Evolutionary conservation across 2,888 invertebrate species (phyloP).

Genomic region (Acleris cristana): DNA sequence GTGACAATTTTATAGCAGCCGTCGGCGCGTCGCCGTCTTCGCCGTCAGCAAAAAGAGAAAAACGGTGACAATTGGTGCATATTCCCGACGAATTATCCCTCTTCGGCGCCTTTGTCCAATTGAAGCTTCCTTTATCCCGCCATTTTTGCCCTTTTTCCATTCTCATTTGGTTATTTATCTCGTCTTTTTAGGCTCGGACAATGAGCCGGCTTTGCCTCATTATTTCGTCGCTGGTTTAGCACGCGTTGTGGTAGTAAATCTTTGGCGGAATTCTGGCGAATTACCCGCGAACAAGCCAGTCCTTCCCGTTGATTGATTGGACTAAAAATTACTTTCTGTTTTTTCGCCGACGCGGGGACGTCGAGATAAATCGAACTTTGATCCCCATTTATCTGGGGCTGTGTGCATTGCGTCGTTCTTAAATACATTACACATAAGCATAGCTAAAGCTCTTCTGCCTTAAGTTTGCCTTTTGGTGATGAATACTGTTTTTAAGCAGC

Average conservation of each 20-base stretch:
- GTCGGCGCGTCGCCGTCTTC: conserved; percentile 53
- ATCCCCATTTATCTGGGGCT: conserved; percentile 23
- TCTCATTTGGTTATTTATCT: conserved; percentile 84
- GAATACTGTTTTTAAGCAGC: neutral
- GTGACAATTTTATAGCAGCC: conserved; percentile 58
- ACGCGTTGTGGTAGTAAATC: conserved; percentile 78
- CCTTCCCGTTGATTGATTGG: conserved; percentile 81
- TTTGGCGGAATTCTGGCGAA: conserved; percentile 81
- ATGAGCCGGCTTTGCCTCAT: conserved; percentile 68
- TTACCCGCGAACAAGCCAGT: conserved; percentile 74
- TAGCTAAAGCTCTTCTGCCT: neutral
- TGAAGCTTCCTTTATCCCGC: conserved; percentile 79
- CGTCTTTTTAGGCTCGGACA: conserved; percentile 74
- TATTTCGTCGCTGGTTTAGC: conserved; percentile 75
- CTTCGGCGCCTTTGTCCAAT: conserved; percentile 83
- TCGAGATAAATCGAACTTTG: conserved; percentile 35
- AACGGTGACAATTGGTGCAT: conserved; percentile 83
- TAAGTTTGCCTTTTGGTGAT: neutral
- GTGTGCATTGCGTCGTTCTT: conserved; percentile 18
- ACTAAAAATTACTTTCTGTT: conserved; percentile 79
- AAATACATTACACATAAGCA: conserved; percentile 1
- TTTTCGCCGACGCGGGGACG: conserved; percentile 49
- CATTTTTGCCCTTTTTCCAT: conserved; percentile 82
- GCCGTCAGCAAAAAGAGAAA: conserved; percentile 72
- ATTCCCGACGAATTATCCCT: conserved; percentile 80